Base-by-base conservation (phyloP, 2,888 invertebrate species). In the Pachliopta kotzebuea region DNA sequence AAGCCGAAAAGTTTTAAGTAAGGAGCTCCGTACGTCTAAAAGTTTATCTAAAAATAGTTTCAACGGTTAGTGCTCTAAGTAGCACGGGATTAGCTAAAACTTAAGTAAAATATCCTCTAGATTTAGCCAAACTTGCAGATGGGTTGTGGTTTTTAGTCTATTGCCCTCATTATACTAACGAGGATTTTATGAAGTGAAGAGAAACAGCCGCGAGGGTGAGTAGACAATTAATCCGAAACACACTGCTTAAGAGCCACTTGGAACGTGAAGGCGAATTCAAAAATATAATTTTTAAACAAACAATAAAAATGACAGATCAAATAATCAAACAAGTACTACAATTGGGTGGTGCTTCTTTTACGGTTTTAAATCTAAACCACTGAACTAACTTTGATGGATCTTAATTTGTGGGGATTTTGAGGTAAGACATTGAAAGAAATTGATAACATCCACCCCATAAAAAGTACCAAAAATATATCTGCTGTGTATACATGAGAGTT, bases 151-250 rank as follows among this genome's bases (percentile, higher is more conserved):
- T 64, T 64, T 45, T 55, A 56, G 55, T 56, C 60, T 56, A 64
- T 56, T 64, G 56, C 21, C 37, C 60, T 64, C 60, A 64, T 64
- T 64, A 60, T 56, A 50, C 26, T 64, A 56, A 64, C 56, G 60
- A 56, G 55, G 24, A 64, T 56, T 64, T 64, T 60, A 64, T 54
- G 56, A 55, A 64, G 60, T 37, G 42, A 26, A 60, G 57, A 52
- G 42, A 45, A 52, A 56, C 26, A 63, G 53, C 24, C 50, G 31
- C 21, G 56, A 20, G 23, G 45, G 31, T 60, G 60, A 64, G 63
- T 55, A 56, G 37, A 54, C 60, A 64, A 49, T 64, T 64, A 55
- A 64, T 60, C 24, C 37, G 56, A 60, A 64, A 60, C 42, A 53
- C 52, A 56, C 37, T 37, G 60, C 60, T 59, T 50, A 29, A 63